Base-by-base conservation (phyloP, 2,888 invertebrate genomes). In the Bombylius major region DNA sequence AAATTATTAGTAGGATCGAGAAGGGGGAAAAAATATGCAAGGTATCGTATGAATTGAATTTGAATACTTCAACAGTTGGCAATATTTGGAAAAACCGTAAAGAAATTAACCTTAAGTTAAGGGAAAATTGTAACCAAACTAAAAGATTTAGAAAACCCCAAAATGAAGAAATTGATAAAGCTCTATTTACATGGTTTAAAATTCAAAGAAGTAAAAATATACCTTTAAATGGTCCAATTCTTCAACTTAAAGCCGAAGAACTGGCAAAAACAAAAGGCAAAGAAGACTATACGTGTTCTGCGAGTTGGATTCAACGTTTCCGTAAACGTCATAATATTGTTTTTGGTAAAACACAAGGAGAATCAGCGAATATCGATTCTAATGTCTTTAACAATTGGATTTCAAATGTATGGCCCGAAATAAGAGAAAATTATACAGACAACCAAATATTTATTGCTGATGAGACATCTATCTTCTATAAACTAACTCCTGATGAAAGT, bases 401-500 rank as follows among this genome's bases (percentile, higher is more conserved):
- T 36, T 36, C 36, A 36, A 36, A 36, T 36, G 36, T 36, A 36
- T 36, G 36, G 36, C n/a, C 12, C 5, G 8, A 36, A 36, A 36
- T 36, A 36, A 36, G 36, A 36, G 36, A 8, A 36, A 36, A 36
- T 36, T 36, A 36, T 36, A 36, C 36, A 36, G 36, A 36, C 36
- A 36, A 36, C 36, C 55, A 58, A 50, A 55, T 53, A 54, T 54
- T 50, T 55, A 57, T 54, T 51, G 55, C 42, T 32, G 55, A 55
- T 47, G 56, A 58, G 53, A 53, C 31, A 42, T 50, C 53, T 47
- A 45, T 57, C 50, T 50, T 52, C 36, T 65, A 58, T 48, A 64
- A 65, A 51, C 55, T 65, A 48, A 64, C 62, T 3, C 63, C 65
- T 23, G 65, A 67, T 52, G 65, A 59, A 54, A 65, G 62, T 45